These are phyloP conservation scores for Phocoena sinus DNA, from an alignment of 2,113 vertebrate genomes.

Conservation along the genomic window DNA sequence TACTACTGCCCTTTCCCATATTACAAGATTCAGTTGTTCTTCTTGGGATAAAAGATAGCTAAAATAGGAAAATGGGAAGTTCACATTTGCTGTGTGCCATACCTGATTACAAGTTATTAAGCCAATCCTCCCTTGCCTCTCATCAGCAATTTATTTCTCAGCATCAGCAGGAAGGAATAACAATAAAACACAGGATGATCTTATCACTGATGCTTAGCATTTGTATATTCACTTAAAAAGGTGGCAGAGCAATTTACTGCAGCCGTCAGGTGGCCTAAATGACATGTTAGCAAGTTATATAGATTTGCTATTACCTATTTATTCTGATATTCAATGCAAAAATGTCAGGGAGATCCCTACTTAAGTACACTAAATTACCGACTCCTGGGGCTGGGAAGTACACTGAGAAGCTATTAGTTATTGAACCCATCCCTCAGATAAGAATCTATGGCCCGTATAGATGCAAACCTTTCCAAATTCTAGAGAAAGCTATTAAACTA, in stretches of 20 bases:
- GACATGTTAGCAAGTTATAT: slow-evolving; percentile 75
- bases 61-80: slow-evolving; percentile 55
- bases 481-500: slow-evolving; percentile 49
- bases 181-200: slow-evolving; percentile 46
- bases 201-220: slow-evolving; percentile 65
- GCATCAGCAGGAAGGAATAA: slow-evolving; percentile 61
- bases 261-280: slow-evolving; percentile 73
- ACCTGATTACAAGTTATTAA: slow-evolving; percentile 73
- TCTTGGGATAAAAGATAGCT: slow-evolving; percentile 26
- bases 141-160: slow-evolving; percentile 70
- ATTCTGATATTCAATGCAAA: slow-evolving; percentile 70
- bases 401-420: slow-evolving; percentile 45
- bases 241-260: slow-evolving; percentile 68
- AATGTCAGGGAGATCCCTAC: slow-evolving; percentile 62
- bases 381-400: slow-evolving; percentile 38
- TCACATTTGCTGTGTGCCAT: slow-evolving; percentile 14
- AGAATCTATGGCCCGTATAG: slow-evolving; percentile 50
- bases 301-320: slow-evolving; percentile 71
- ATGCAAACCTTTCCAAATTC: slow-evolving; percentile 36
- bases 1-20: background rate
- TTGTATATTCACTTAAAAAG: slow-evolving; percentile 71
- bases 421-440: slow-evolving; percentile 32
- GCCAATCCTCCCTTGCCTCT: slow-evolving; percentile 50
- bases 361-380: slow-evolving; percentile 64
- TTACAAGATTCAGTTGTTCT: slow-evolving; percentile 39